phyloP scores from a whole-genome alignment of 2,888 invertebrate genomes.

The Amorpha juglandis region DNA sequence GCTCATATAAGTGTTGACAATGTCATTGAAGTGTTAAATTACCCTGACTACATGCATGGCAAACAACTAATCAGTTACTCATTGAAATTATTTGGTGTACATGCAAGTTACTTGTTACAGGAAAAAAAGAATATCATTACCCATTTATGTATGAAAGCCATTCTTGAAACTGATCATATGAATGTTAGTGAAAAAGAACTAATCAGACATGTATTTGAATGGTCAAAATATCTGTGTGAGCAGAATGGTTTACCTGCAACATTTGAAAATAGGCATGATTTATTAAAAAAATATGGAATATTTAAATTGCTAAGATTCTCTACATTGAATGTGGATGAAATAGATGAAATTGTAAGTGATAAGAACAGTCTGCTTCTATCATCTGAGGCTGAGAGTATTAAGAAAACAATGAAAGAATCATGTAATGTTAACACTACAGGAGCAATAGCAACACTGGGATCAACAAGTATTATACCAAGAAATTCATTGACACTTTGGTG shows the following conservation, averaged over 20 bases:
- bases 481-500: conserved; percentile 65
- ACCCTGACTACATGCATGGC: conserved; percentile 85
- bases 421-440: conserved; percentile 41
- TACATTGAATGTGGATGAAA: conserved; percentile 62
- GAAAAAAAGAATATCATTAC: conserved; percentile 79
- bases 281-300: conserved; percentile 71
- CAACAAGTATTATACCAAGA: conserved; percentile 49
- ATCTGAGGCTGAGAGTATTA: conserved; percentile 56
- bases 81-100: conserved; percentile 82
- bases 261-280: conserved; percentile 70
- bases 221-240: conserved; percentile 82
- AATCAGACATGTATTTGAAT: conserved; percentile 80
- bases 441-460: conserved; percentile 36
- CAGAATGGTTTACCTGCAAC: conserved; percentile 64
- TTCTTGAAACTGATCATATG: conserved; percentile 78
- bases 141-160: conserved; percentile 71
- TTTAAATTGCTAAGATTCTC: conserved; percentile 76
- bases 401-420: conserved; percentile 43
- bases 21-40: conserved; percentile 84
- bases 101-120: conserved; percentile 80
- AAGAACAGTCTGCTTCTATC: conserved; percentile 64
- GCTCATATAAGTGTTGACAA: conserved; percentile 83
- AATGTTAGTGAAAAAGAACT: conserved; percentile 82
- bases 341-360: conserved; percentile 63
- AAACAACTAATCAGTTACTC: conserved; percentile 79